Percentiles rank a stretch among this genome's conserved stretches.
These are phyloP conservation scores for Machaerirhynchus nigripectus DNA, from an alignment of 2,113 vertebrate species.

Conservation along the genomic window DNA sequence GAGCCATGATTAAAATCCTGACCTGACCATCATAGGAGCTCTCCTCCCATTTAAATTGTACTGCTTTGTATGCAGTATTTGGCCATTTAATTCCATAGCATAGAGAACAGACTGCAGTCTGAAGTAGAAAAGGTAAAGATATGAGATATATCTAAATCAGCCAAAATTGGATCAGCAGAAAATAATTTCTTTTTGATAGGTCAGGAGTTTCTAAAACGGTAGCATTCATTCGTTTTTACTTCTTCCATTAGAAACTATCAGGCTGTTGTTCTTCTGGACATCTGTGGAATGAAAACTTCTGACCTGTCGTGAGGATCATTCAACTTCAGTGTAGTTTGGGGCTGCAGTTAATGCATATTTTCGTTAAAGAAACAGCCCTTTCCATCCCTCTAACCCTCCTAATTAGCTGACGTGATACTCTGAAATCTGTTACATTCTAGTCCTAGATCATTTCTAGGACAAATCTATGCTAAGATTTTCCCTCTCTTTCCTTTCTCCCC, in stretches of 20 bases:
- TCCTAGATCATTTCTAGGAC: background rate
- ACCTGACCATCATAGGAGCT: background rate
- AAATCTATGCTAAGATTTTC: background rate
- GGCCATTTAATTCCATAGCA: background rate
- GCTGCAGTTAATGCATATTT: background rate
- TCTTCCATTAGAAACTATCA: background rate
- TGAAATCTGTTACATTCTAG: background rate
- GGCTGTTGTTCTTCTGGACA: background rate
- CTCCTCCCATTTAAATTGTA: background rate
- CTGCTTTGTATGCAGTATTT: background rate
- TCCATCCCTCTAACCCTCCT: background rate
- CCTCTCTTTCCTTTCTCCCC: background rate
- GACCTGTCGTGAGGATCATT: background rate
- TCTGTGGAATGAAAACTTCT: background rate
- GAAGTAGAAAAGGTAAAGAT: background rate
- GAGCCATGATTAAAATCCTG: background rate
- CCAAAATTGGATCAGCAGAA: background rate
- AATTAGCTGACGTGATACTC: background rate
- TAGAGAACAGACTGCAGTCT: background rate
- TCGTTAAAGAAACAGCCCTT: background rate
- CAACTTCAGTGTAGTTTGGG: background rate
- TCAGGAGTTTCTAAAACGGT: background rate
- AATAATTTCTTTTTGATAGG: background rate
- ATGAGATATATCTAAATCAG: background rate
- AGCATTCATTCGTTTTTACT: background rate